A percentile compares a stretch with the other conserved stretches of the same genome.
Evolutionary conservation across 2,113 vertebrate species (phyloP).

Genomic region (Callospermophilus lateralis): DNA sequence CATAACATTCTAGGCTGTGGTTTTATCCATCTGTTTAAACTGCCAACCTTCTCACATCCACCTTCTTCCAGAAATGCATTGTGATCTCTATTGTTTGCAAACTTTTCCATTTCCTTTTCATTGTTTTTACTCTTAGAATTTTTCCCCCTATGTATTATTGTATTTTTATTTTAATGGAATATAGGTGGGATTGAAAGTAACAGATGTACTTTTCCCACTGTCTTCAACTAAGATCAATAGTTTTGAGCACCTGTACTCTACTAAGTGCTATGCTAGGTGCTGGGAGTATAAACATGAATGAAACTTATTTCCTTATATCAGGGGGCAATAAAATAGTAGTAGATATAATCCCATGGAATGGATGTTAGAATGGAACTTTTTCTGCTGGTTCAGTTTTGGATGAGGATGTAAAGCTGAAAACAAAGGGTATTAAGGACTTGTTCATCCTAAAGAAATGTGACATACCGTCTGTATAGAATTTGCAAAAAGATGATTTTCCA

Average conservation of each 20-base stretch:
- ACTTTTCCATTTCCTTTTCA: not conserved
- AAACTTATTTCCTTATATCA: slow-evolving; percentile 39
- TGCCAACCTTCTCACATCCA: slow-evolving; percentile 9
- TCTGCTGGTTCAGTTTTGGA: slow-evolving; percentile 14
- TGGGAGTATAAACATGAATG: not conserved
- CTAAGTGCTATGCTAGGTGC: not conserved
- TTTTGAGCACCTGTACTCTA: not conserved
- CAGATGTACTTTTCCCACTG: not conserved
- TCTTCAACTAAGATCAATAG: slow-evolving; percentile 27
- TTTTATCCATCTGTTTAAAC: slow-evolving; percentile 53
- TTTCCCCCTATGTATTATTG: not conserved
- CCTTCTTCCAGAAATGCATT: slow-evolving; percentile 39
- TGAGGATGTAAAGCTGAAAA: slow-evolving; percentile 28
- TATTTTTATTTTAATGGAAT: slow-evolving; percentile 55
- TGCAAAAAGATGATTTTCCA: slow-evolving; percentile 6
- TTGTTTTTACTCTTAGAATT: slow-evolving; percentile 36
- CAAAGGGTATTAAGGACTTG: not conserved
- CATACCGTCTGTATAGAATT: not conserved
- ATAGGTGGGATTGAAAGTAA: not conserved
- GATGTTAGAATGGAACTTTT: slow-evolving; percentile 18
- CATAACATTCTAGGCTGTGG: slow-evolving; percentile 25
- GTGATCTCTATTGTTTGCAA: not conserved
- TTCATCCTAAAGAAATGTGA: not conserved
- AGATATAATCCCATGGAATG: not conserved
- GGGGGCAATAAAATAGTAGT: not conserved